Conservation (phyloP, 2,888 invertebrate species). For the Macroteleia sp. region DNA sequence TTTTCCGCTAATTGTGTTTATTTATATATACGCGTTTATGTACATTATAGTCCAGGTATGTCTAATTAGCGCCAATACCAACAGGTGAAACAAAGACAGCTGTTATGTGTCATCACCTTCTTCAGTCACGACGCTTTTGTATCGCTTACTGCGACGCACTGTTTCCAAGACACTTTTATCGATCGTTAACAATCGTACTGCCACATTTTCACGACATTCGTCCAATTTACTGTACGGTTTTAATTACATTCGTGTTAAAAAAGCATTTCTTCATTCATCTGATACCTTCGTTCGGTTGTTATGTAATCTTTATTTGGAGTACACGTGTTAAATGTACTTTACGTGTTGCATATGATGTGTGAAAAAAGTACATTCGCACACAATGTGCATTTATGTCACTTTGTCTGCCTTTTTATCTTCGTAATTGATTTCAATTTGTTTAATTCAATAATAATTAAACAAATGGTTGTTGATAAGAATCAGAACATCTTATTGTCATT, state of each 20-base stretch:
- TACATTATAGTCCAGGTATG: conserved; percentile 10
- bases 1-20: conserved; percentile 11
- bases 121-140: conserved; percentile 40
- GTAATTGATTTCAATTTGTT: conserved; percentile 33
- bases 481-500: no score
- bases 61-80: conserved; percentile 48
- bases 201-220: conserved; percentile 43
- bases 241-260: conserved; percentile 55
- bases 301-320: conserved; percentile 51
- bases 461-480: not conserved
- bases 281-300: conserved; percentile 19
- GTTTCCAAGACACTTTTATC: conserved; percentile 63
- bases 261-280: conserved; percentile 32
- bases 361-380: conserved; percentile 25
- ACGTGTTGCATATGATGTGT: conserved; percentile 29
- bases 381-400: not conserved
- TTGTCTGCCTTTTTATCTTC: conserved; percentile 14
- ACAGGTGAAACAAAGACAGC: conserved; percentile 63
- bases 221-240: conserved; percentile 36
- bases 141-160: conserved; percentile 38
- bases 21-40: not conserved
- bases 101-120: conserved; percentile 53
- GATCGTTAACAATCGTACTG: conserved; percentile 47
- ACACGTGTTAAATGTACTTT: conserved; percentile 29
- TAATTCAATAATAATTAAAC: conserved; percentile 16